A percentile compares a stretch with the other conserved stretches of the same genome.
phyloP scores from a whole-genome alignment of 2,888 invertebrate species.

The Drosophila testacea region DNA sequence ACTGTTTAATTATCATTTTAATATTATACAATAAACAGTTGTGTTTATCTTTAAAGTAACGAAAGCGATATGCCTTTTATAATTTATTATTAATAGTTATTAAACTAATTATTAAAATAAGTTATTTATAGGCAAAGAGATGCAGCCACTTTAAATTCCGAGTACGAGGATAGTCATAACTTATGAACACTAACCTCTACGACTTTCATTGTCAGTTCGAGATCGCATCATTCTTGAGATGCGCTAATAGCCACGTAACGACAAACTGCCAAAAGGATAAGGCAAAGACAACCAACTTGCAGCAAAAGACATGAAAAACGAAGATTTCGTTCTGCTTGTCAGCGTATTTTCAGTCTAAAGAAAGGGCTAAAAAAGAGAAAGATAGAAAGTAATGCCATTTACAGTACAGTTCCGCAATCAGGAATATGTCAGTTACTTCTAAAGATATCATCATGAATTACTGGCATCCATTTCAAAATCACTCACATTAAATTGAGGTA shows the following conservation, averaged over 20 bases:
- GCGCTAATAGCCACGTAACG: background rate
- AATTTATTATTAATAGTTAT: no score
- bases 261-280: background rate
- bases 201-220: background rate
- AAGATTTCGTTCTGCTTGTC: slow-evolving; percentile 1
- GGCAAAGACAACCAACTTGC: background rate
- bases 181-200: background rate
- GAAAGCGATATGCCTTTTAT: no score
- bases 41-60: no score
- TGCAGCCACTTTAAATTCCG: slow-evolving; percentile 7
- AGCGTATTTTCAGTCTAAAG: background rate
- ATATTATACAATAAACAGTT: no score
- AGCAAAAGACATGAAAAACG: background rate
- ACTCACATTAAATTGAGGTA: slow-evolving; percentile 25
- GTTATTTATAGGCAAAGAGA: background rate
- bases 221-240: background rate
- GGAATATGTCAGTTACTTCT: slow-evolving; percentile 26
- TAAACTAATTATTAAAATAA: no score
- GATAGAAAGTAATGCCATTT: slow-evolving; percentile 16
- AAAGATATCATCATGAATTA: slow-evolving; percentile 13
- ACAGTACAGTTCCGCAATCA: slow-evolving; percentile 38
- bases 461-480: background rate
- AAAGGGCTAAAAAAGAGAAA: background rate
- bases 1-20: no score
- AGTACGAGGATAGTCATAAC: background rate